Evolutionary conservation across 2,797 vertebrate species (phyloP).

Genomic region (Chloroceryle amazona): DNA sequence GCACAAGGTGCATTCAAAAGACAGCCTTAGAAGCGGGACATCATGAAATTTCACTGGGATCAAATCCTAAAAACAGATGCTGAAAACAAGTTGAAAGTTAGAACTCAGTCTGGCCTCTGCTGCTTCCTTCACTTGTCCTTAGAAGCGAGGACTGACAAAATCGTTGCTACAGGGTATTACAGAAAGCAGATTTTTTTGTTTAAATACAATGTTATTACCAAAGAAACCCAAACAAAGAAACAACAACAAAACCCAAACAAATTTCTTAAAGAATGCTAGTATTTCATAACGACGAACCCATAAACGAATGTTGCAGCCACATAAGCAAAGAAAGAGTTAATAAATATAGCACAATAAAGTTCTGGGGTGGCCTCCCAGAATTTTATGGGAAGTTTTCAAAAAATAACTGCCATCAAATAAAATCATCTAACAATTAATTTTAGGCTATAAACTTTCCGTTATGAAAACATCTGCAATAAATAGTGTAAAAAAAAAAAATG

Average conservation of each 20-base stretch:
- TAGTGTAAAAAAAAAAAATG: rapidly evolving
- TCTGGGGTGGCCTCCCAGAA: not conserved
- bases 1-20: not conserved
- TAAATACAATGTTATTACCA: not conserved
- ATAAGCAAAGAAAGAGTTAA: not conserved
- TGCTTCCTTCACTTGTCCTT: conserved; percentile 3
- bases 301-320: not conserved
- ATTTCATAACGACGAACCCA: not conserved
- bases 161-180: not conserved
- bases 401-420: conserved; percentile 27
- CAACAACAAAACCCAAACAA: not conserved
- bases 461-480: conserved; percentile 23
- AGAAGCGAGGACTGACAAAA: not conserved
- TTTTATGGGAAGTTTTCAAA: not conserved
- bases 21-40: not conserved
- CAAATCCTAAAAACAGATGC: conserved; percentile 30
- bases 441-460: not conserved
- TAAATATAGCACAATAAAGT: not conserved
- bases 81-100: not conserved
- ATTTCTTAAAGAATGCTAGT: not conserved
- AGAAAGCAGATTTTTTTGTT: not conserved
- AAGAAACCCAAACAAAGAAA: not conserved
- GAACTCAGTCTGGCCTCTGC: not conserved
- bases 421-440: conserved; percentile 37
- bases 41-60: conserved; percentile 2